Conservation (phyloP, 2,113 vertebrate species). For the Gasterosteus nipponicus region DNA sequence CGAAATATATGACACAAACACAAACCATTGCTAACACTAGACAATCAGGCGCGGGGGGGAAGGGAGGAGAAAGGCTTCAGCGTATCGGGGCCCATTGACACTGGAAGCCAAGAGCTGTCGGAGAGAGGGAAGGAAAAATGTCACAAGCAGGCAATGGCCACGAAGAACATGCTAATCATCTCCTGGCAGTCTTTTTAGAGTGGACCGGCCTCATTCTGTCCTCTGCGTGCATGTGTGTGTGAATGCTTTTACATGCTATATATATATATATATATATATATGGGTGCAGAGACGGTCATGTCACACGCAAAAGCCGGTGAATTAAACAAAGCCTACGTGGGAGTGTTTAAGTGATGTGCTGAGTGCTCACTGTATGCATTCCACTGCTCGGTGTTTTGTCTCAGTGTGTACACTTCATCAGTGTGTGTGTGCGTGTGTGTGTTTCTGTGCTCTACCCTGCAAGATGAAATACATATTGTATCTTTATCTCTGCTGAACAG, state of each 20-base stretch:
- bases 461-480: not conserved
- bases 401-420: constrained; percentile 5
- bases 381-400: constrained; percentile 21
- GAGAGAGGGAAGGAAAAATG: constrained; percentile 2
- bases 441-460: not conserved
- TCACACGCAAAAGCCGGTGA: constrained; percentile 28
- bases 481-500: constrained; percentile 36
- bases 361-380: constrained; percentile 33
- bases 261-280: constrained; percentile 1
- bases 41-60: constrained; percentile 19
- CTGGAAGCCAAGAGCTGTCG: constrained; percentile 34
- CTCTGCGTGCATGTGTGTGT: not conserved
- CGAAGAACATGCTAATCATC: constrained; percentile 53
- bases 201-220: constrained; percentile 63
- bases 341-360: constrained; percentile 43
- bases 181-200: constrained; percentile 37
- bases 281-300: constrained; percentile 13
- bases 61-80: not conserved
- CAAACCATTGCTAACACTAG: not conserved
- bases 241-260: constrained; percentile 9
- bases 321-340: constrained; percentile 47
- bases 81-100: constrained; percentile 1
- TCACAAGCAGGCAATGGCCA: not conserved
- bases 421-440: not conserved
- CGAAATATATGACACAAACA: constrained; percentile 39